Conservation (phyloP, 2,888 invertebrate species). For the Tortricodes alternella region DNA sequence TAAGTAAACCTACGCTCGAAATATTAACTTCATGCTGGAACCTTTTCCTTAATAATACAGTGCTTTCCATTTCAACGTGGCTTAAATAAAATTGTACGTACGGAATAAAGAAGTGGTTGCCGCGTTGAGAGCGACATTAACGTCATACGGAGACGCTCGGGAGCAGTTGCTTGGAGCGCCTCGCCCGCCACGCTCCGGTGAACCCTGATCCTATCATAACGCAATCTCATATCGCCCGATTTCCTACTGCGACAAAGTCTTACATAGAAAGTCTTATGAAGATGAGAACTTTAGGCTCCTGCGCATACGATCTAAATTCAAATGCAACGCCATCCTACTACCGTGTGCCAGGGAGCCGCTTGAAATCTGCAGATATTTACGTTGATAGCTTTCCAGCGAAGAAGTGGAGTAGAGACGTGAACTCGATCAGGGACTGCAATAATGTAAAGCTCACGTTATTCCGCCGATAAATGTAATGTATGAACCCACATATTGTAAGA, state of each 20-base stretch:
- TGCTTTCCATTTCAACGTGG: background rate
- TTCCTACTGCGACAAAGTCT: conserved; percentile 50
- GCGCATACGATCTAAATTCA: conserved; percentile 34
- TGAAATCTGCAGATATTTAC: conserved; percentile 77
- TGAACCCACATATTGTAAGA: conserved; percentile 32
- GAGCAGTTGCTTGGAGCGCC: conserved; percentile 52
- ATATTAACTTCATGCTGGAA: background rate
- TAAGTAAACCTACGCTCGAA: background rate
- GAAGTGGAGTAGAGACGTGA: conserved; percentile 76
- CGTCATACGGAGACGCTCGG: conserved; percentile 60
- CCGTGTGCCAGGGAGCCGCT: conserved; percentile 44
- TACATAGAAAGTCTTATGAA: conserved; percentile 28
- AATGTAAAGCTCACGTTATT: conserved; percentile 66
- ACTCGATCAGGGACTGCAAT: conserved; percentile 72
- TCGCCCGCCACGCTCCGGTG: conserved; percentile 65
- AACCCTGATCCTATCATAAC: conserved; percentile 81
- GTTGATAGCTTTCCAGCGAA: conserved; percentile 75
- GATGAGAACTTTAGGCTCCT: conserved; percentile 49
- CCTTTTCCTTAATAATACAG: background rate
- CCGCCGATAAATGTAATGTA: conserved; percentile 56
- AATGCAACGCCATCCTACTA: conserved; percentile 35
- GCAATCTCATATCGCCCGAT: conserved; percentile 70
- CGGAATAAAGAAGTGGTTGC: conserved; percentile 55
- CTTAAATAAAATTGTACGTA: conserved; percentile 38
- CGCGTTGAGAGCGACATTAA: conserved; percentile 68